Base-by-base conservation (phyloP, 2,888 invertebrate genomes). In the Cantharis flavilabris region DNA sequence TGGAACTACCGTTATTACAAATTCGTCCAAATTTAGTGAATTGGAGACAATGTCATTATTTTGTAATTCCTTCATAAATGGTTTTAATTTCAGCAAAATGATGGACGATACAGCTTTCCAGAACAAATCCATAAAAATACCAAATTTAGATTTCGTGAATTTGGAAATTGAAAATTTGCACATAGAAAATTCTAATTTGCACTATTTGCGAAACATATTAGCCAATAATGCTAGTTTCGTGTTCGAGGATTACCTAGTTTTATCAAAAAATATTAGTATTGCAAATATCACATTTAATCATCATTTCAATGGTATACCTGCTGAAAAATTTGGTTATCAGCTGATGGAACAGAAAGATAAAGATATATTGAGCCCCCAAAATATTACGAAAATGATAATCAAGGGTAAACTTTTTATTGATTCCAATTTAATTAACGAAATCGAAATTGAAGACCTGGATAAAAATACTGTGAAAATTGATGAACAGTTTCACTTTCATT, bases 281-380 rank as follows among this genome's bases (percentile, higher is more conserved):
- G 85, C 88, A 63, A 87, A 87, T 14, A 83, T 91, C 3, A 85
- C 84, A 72, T 90, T 90, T 82, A 81, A 83, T 13, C 84, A 85
- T 9, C 83, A 83, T 16, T 83, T 90, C 4, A 90, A 91, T 81
- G 88, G 87, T 16, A 86, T 91, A 62, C 80, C 83, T 0, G 84
- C 86, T 1, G 74, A 83, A 0, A 83, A 88, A 18, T 90, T 91
- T 81, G 88, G 89, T 3, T 81, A 83, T 9, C 85, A 85, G 89
- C 80, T 89, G 2, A 84, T 88, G 70, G 85, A 83, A 20, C 83
- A 81, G 62, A 85, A 84, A 0, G 84, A 86, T 18, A 88, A 89
- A 80, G 76, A 77, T n/a, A 81, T 88, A 71, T 71, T 81, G 3
- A 84, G 81, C 4, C 80, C 86, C 14, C 82, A 84, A 64, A 80